Conservation (phyloP, 2,113 vertebrate species). For the Himantopus leucocephalus region DNA sequence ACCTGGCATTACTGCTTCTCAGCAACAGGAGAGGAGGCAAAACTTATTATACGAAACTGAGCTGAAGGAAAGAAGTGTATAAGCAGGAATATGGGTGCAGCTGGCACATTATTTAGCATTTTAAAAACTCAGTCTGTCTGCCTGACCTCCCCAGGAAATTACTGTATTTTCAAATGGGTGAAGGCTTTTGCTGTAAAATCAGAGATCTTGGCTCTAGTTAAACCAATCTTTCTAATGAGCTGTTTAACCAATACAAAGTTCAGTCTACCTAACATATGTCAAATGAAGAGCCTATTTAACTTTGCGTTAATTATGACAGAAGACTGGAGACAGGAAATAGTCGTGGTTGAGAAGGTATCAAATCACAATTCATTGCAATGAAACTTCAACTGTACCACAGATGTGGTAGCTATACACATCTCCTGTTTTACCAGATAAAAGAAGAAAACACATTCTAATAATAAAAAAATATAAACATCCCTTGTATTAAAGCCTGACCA, state of each 20-base stretch:
- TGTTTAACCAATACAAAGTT: conserved; percentile 41
- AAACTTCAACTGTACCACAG: conserved; percentile 5
- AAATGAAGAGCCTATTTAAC: conserved; percentile 42
- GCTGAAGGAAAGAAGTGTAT: neutral
- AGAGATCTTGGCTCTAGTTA: neutral
- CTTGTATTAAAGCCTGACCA: conserved; percentile 70
- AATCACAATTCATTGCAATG: neutral
- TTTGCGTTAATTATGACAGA: conserved; percentile 36
- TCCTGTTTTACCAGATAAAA: conserved; percentile 37
- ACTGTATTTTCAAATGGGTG: neutral
- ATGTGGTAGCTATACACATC: neutral
- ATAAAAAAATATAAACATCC: conserved; percentile 68
- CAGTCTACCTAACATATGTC: conserved; percentile 4
- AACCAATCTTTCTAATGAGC: conserved; percentile 56
- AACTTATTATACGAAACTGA: neutral
- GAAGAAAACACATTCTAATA: conserved; percentile 57
- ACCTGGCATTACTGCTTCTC: neutral
- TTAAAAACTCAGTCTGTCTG: neutral
- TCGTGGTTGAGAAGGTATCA: neutral
- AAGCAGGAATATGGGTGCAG: neutral
- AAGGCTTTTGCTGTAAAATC: neutral
- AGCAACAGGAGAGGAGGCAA: neutral
- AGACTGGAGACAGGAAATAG: neutral
- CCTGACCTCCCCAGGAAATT: neutral
- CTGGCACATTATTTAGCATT: neutral